Evolutionary conservation across 2,888 invertebrate species (phyloP), one percentile per base, ranked within the genome.

Genomic region (Lochmaea capreae): DNA sequence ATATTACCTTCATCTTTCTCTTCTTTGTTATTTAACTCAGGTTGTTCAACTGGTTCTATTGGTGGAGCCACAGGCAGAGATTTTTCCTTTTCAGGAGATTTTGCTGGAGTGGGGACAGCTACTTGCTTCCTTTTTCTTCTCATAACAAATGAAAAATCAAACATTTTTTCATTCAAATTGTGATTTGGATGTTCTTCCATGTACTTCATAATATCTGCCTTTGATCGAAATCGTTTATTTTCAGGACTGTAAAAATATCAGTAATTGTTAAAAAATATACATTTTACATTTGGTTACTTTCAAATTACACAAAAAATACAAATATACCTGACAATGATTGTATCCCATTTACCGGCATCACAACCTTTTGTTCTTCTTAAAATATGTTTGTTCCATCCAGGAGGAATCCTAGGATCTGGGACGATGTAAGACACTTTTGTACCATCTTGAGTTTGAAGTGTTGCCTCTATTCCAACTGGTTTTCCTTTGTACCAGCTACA

Each of bases 261-360:
- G 61, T 63, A 52, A 2, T n/a, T 26, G 39, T 0, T 59, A 42
- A 22, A 42, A 4, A n/a, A 14, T 33, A 46, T 46, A 33, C 8
- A 1, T 46, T 14, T 2, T 2, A 46, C 43, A 12, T 11, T 11
- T 43, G 10, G 43, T 43, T 11, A 43, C 43, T 46, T 33, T 6
- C 5, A 33, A 8, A 46, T 46, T 66, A 58, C 52, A 39, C n/a
- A 59, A 46, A 67, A 61, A 54, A 52, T 18, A 46, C 33, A 33
- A 33, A 69, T 67, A 87, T 12, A 92, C 92, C 90, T 90, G 0
- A 94, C 89, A 71, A 95, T 89, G 61, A 95, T 90, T 2, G 94
- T 93, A 83, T 95, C 94, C 95, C 95, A 95, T 84, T 95, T 95
- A 9, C 94, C 94, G 12, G 93, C 93, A 26, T 93, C 93, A 59